Conservation (phyloP, 2,888 invertebrate species). For the Cremastinae sp. region DNA sequence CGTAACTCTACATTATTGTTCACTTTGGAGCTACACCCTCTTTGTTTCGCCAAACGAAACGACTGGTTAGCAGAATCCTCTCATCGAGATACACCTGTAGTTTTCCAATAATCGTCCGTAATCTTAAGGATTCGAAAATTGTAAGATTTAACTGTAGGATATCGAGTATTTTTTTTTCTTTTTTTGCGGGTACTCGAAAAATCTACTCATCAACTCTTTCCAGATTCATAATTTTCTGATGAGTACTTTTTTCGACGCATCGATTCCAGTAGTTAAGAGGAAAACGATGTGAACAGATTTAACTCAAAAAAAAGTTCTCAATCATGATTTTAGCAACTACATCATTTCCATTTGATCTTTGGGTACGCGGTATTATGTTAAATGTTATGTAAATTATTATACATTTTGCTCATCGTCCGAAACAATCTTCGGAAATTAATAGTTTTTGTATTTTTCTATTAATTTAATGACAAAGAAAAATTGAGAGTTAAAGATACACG, state of each 20-base stretch:
- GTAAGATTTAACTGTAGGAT: conserved; percentile 47
- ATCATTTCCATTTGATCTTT: conserved; percentile 53
- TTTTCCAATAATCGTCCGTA: conserved; percentile 54
- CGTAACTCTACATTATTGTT: conserved; percentile 16
- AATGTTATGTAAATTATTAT: conserved; percentile 44
- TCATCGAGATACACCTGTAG: conserved; percentile 50
- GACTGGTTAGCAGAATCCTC: conserved; percentile 22
- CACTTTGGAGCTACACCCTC: conserved; percentile 6
- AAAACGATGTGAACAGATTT: conserved; percentile 32
- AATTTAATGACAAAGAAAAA: conserved; percentile 43
- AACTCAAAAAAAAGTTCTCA: background rate
- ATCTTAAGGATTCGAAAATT: conserved; percentile 42
- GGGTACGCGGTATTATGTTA: conserved; percentile 42
- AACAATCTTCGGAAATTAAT: conserved; percentile 30
- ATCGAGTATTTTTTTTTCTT: conserved; percentile 25
- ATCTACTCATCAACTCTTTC: conserved; percentile 7
- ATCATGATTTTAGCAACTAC: conserved; percentile 38
- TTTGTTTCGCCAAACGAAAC: conserved; percentile 13
- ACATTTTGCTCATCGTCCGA: conserved; percentile 50
- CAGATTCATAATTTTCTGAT: background rate
- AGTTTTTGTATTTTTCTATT: conserved; percentile 61
- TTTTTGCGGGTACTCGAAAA: conserved; percentile 27
- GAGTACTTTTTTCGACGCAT: conserved; percentile 10
- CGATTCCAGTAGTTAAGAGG: conserved; percentile 26
- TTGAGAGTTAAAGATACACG: conserved; percentile 1